Conservation (phyloP, 2,797 vertebrate genomes). For the Aplochiton taeniatus region DNA sequence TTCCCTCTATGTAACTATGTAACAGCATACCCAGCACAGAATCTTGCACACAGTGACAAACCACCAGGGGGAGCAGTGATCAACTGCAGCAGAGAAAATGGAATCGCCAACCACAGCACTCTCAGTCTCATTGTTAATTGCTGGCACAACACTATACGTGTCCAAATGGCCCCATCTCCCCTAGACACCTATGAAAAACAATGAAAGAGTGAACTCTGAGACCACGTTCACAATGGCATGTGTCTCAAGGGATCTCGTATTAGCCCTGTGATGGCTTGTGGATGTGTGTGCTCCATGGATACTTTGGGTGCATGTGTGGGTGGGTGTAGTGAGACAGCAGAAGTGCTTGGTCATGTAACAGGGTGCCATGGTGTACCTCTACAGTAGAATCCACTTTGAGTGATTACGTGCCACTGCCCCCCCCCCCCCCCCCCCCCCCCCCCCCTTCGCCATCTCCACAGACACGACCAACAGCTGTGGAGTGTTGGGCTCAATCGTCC, state of each 20-base stretch:
- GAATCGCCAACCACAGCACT: neutral
- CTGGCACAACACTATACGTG: neutral
- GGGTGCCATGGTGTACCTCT: neutral
- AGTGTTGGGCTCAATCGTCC: too few species aligned
- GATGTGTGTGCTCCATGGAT: neutral
- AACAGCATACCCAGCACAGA: too few species aligned
- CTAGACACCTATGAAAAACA: neutral
- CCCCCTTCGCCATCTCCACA: neutral
- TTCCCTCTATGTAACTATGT: neutral
- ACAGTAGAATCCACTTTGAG: constrained; percentile 35
- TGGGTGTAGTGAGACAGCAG: constrained; percentile 3
- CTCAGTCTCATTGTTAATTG: neutral
- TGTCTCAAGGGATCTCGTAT: neutral
- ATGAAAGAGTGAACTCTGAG: neutral
- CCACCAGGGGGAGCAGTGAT: constrained; percentile 66
- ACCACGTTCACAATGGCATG: neutral
- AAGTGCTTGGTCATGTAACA: constrained; percentile 6
- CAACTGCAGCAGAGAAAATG: constrained; percentile 1
- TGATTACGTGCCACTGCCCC: neutral
- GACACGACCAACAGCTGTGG: too few species aligned
- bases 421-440: neutral
- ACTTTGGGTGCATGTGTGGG: neutral
- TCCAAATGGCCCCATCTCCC: neutral
- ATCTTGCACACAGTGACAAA: neutral
- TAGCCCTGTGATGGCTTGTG: too few species aligned